These are phyloP conservation scores for Thera obeliscata DNA, from an alignment of 2,888 invertebrate genomes.

Conservation along the genomic window DNA sequence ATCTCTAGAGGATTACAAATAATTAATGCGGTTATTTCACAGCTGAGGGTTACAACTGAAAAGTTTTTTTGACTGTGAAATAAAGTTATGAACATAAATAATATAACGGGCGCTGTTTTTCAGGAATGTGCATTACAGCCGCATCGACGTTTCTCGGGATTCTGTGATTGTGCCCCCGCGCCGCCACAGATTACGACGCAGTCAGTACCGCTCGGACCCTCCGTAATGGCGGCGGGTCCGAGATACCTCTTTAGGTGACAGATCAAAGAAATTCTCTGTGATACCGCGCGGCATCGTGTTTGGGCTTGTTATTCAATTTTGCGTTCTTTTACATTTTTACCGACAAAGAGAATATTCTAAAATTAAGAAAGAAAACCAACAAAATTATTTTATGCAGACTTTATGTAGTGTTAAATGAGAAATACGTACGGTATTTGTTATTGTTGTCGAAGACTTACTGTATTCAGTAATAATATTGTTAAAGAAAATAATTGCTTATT, in stretches of 20 bases:
- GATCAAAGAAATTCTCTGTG: slow-evolving; percentile 44
- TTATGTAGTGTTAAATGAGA: too few species aligned
- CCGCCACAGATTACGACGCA: slow-evolving; percentile 8
- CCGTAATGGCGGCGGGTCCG: slow-evolving; percentile 28
- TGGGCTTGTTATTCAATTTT: slow-evolving; percentile 43
- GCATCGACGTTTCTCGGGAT: slow-evolving; percentile 25
- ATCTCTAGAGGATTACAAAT: too few species aligned
- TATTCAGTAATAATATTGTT: too few species aligned
- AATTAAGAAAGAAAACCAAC: slow-evolving; percentile 4
- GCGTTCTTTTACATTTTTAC: slow-evolving; percentile 23
- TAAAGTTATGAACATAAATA: background rate
- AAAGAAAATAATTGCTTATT: too few species aligned
- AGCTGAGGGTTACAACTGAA: too few species aligned
- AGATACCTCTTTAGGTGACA: slow-evolving; percentile 35
- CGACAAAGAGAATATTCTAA: slow-evolving; percentile 23
- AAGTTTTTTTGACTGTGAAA: background rate
- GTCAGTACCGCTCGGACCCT: slow-evolving; percentile 25
- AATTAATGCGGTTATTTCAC: background rate
- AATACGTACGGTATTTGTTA: too few species aligned
- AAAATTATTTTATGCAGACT: too few species aligned
- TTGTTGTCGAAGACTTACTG: too few species aligned
- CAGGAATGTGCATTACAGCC: slow-evolving; percentile 6
- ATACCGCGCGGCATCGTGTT: slow-evolving; percentile 41
- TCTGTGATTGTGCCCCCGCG: slow-evolving; percentile 28
- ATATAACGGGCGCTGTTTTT: background rate